phyloP scores from a whole-genome alignment of 1,140 invertebrate species.

The Asobara japonica region DNA sequence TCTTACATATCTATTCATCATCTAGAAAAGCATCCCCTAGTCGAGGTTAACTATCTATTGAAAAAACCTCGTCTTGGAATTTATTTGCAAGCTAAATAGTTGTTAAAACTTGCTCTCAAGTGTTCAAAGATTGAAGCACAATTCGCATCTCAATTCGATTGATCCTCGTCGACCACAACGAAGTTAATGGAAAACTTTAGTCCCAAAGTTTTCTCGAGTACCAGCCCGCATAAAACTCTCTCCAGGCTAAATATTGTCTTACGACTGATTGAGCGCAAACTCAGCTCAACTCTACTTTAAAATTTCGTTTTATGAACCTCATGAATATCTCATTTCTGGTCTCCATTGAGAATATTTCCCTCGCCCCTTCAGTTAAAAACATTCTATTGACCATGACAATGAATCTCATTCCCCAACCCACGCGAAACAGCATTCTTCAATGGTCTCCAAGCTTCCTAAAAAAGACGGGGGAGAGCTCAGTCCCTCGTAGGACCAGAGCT shows the following conservation, averaged over 20 bases:
- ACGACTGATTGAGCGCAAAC: background rate
- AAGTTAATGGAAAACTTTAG: background rate
- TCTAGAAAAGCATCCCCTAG: too few species aligned
- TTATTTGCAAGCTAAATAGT: too few species aligned
- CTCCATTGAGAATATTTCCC: background rate
- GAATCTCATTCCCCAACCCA: background rate
- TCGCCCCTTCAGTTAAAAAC: background rate
- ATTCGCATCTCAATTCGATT: too few species aligned
- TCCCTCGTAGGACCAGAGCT: background rate
- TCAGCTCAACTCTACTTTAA: background rate
- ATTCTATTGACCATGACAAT: conserved; percentile 10
- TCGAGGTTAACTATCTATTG: too few species aligned
- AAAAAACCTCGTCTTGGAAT: too few species aligned
- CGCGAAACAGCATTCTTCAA: background rate
- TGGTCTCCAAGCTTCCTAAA: background rate
- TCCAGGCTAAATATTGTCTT: background rate
- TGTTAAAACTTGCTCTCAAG: too few species aligned
- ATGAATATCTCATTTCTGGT: background rate
- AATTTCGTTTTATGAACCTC: background rate
- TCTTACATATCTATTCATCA: too few species aligned
- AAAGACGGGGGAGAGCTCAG: background rate
- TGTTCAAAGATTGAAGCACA: too few species aligned
- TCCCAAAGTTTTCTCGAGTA: background rate
- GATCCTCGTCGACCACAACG: too few species aligned
- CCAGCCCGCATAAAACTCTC: background rate